phyloP scores from a whole-genome alignment of 2,797 vertebrate species.

The Syndactyla subalaris region DNA sequence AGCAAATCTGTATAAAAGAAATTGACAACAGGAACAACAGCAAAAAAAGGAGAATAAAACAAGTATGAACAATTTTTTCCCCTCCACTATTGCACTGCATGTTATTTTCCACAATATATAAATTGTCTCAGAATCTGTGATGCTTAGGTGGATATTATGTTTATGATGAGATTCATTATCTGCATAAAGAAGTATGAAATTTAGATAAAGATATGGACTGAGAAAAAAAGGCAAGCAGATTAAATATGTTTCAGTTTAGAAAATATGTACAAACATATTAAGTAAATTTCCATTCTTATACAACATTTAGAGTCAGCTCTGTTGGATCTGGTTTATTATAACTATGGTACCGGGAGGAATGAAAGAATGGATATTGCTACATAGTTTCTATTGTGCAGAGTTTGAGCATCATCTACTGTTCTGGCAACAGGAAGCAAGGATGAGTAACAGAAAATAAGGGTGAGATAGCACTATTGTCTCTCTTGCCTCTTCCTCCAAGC shows the following conservation, averaged over 20 bases:
- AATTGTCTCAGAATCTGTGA: not conserved
- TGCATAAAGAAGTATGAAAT: not conserved
- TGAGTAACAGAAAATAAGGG: not conserved
- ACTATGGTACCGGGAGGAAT: not conserved
- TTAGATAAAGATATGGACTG: not conserved
- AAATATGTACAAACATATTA: not conserved
- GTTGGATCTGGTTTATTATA: not conserved
- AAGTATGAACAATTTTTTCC: accelerated
- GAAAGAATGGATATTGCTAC: not conserved
- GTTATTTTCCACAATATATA: not conserved
- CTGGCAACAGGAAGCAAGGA: not conserved
- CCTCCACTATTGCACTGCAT: not conserved
- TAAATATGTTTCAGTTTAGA: not conserved
- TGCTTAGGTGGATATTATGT: not conserved
- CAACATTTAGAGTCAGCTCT: not conserved
- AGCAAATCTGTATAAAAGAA: not conserved
- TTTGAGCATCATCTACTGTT: not conserved
- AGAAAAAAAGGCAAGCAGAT: not conserved
- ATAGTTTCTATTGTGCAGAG: not conserved
- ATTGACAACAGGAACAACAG: not conserved
- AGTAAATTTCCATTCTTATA: not conserved
- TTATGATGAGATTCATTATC: not conserved
- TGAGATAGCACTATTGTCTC: not conserved
- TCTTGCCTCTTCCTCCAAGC: not conserved
- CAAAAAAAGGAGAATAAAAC: not conserved